These are phyloP conservation scores for Mormoops blainvillei DNA, from an alignment of 2,113 vertebrate genomes.

Conservation along the genomic window DNA sequence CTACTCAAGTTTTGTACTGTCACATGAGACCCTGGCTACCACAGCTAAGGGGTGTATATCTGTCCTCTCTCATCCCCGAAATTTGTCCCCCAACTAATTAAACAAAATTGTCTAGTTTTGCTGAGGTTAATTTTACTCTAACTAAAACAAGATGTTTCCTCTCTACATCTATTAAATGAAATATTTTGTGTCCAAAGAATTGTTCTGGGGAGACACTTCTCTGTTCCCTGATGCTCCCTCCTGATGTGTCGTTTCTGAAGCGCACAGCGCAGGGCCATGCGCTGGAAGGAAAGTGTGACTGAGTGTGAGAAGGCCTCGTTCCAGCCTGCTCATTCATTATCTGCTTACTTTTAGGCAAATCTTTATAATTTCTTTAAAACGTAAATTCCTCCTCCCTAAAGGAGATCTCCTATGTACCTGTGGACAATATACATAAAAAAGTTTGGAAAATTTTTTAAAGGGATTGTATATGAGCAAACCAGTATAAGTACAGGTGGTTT, in stretches of 20 bases:
- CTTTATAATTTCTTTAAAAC: not conserved
- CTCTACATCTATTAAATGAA: not conserved
- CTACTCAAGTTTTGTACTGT: not conserved
- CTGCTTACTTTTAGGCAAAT: not conserved
- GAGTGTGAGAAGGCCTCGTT: not conserved
- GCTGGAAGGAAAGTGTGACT: not conserved
- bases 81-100: not conserved
- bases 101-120: not conserved
- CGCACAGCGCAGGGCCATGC: rapidly evolving
- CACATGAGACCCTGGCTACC: rapidly evolving
- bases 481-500: not conserved
- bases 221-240: not conserved
- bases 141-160: not conserved
- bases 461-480: not conserved
- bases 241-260: rapidly evolving
- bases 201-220: not conserved
- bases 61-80: not conserved
- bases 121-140: not conserved
- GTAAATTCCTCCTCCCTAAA: not conserved
- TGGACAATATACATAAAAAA: not conserved
- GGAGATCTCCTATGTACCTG: rapidly evolving
- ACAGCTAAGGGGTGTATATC: rapidly evolving
- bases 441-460: not conserved
- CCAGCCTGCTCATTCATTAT: not conserved
- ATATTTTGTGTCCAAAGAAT: not conserved